Evolutionary conservation across 92 coral and sea anemone genomes (phyloP), one percentile per base, ranked within the genome.

Genomic region (Actinostola sp.): DNA sequence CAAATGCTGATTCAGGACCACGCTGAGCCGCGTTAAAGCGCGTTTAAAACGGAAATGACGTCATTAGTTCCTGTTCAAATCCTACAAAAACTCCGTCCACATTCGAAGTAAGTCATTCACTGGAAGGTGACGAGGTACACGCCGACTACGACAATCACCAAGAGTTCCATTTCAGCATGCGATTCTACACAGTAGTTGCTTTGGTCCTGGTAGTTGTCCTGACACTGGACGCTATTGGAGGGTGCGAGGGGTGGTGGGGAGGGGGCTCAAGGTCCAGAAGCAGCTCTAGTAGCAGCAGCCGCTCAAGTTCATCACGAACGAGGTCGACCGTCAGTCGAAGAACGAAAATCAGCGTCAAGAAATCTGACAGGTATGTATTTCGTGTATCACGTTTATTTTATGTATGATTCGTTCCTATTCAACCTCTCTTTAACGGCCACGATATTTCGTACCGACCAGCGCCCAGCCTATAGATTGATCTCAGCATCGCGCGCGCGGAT

Each of bases 181-280:
- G 54, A 48, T 4, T 48, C 54, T 15, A 31, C 30, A 30, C 46
- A 30, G 10, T 85, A 10, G 79, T 70, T 12, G 42, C 71, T 51
- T 58, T 85, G 25, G 35, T 69, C 17, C 25, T 85, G 12, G 83
- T 59, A 9, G 70, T 85, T 34, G 46, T 78, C 29, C 69, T 85
- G 1, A 81, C 87, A 28, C 51, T 85, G 43, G 66, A 73, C 56
- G 77, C 73, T 3, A 48, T 85, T 17, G 78, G 81, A 0, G n/a
- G 45, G 13, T 80, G 77, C 48, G 80, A 80, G n/a, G 90, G 90
- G 21, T 85, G 90, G 86, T 72, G 75, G 3, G 64, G 86, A 13
- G 11, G 87, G 8, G 0, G 5, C 19, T 20, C 49, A 27, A 56
- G 50, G 68, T 53, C 14, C 33, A 68, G 61, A 16, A 44, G 63